These are phyloP conservation scores for Lapara coniferarum DNA, from an alignment of 2,888 invertebrate species.

Conservation along the genomic window DNA sequence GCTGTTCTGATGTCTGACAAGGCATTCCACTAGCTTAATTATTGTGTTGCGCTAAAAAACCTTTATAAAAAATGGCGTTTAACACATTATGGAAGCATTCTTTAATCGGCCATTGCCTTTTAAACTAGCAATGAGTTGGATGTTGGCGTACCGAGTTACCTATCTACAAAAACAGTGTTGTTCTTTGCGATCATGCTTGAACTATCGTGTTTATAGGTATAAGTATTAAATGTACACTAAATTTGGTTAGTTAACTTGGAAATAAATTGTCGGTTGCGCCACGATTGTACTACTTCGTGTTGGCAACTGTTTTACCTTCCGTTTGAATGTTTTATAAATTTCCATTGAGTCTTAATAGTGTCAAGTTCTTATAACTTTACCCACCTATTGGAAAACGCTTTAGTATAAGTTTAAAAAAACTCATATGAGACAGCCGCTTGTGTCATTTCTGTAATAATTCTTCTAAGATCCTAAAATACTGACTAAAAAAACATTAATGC, in stretches of 20 bases:
- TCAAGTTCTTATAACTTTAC: background rate
- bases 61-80: too few species aligned
- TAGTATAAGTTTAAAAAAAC: too few species aligned
- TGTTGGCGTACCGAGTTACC: background rate
- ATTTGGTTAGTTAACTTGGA: slow-evolving; percentile 37
- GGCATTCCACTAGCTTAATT: background rate
- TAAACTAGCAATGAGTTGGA: background rate
- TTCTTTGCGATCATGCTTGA: slow-evolving; percentile 35
- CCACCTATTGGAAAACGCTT: background rate
- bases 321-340: slow-evolving; percentile 17
- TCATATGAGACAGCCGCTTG: too few species aligned
- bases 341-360: background rate
- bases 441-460: too few species aligned
- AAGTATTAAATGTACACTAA: slow-evolving; percentile 41
- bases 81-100: too few species aligned
- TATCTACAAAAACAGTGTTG: slow-evolving; percentile 22
- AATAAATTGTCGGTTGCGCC: slow-evolving; percentile 19
- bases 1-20: background rate
- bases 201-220: slow-evolving; percentile 31
- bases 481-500: too few species aligned
- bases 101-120: too few species aligned
- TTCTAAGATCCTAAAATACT: too few species aligned
- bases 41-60: too few species aligned
- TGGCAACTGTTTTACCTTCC: slow-evolving; percentile 14
- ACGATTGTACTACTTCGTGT: slow-evolving; percentile 9